These are phyloP conservation scores for Muscidifurax raptorellus DNA, from an alignment of 1,140 invertebrate species.

Conservation along the genomic window DNA sequence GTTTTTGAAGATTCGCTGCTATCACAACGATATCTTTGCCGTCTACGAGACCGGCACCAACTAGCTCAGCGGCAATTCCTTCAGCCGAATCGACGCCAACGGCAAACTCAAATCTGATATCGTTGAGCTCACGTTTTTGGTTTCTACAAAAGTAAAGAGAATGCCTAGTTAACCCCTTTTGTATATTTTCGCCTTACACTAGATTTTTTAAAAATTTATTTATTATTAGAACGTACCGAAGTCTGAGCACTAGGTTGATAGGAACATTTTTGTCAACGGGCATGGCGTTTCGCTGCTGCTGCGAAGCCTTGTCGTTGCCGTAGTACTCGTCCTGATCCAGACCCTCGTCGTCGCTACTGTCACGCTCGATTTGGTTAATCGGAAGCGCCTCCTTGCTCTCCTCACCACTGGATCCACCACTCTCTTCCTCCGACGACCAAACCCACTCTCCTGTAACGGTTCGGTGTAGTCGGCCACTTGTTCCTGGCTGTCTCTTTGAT, in stretches of 20 bases:
- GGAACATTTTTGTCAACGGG: slow-evolving; percentile 71
- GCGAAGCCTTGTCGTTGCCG: slow-evolving; percentile 62
- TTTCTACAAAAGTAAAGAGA: slow-evolving; percentile 79
- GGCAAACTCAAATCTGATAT: slow-evolving; percentile 97
- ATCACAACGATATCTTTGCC: slow-evolving; percentile 93
- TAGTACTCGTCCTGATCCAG: slow-evolving; percentile 68
- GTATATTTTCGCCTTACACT: no score
- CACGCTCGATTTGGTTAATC: slow-evolving; percentile 72
- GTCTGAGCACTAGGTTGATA: slow-evolving; percentile 88
- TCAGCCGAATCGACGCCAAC: slow-evolving; percentile 94
- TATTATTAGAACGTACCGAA: slow-evolving; percentile 77
- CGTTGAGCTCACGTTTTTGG: slow-evolving; percentile 93
- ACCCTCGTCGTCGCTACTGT: slow-evolving; percentile 71
- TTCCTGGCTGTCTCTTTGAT: slow-evolving; percentile 89
- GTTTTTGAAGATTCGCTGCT: slow-evolving; percentile 92
- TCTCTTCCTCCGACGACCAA: slow-evolving; percentile 94
- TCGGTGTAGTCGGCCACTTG: slow-evolving; percentile 93
- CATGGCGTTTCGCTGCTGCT: slow-evolving; percentile 64
- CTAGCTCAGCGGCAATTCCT: slow-evolving; percentile 95
- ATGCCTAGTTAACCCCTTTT: background rate
- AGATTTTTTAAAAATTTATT: background rate
- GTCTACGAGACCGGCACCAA: slow-evolving; percentile 95
- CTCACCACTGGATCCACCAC: slow-evolving; percentile 76
- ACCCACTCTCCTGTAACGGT: slow-evolving; percentile 98
- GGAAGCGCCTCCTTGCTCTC: slow-evolving; percentile 73